Evolutionary conservation across 2,113 vertebrate species (phyloP).

Genomic region (Tor tambroides): DNA sequence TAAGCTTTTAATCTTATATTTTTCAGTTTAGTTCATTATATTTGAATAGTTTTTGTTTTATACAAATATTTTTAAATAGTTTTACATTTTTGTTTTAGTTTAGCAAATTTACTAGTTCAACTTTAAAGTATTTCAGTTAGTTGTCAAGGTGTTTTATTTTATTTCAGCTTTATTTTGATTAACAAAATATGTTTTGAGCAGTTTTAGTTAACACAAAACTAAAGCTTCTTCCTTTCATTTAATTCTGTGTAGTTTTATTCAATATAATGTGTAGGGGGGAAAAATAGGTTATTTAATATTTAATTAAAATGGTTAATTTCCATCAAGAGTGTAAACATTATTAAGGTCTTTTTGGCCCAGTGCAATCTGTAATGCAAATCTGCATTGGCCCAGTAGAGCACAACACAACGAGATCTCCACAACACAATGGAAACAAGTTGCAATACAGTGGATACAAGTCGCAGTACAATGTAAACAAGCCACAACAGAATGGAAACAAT

Average conservation of each 20-base stretch:
- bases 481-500: no score
- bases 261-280: neutral
- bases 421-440: no score
- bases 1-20: neutral
- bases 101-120: no score
- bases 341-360: no score
- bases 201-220: neutral
- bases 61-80: neutral
- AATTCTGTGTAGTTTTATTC: neutral
- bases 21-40: no score
- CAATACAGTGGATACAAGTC: no score
- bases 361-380: no score
- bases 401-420: no score
- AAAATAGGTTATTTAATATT: neutral
- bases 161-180: no score
- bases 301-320: neutral
- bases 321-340: no score
- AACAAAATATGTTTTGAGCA: neutral
- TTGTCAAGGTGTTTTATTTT: neutral
- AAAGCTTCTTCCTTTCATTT: neutral
- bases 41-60: neutral
- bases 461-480: no score
- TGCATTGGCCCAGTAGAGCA: no score
- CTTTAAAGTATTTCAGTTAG: neutral
- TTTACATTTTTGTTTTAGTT: neutral